phyloP scores from a whole-genome alignment of 2,797 vertebrate genomes.

The Sylvilagus floridanus region DNA sequence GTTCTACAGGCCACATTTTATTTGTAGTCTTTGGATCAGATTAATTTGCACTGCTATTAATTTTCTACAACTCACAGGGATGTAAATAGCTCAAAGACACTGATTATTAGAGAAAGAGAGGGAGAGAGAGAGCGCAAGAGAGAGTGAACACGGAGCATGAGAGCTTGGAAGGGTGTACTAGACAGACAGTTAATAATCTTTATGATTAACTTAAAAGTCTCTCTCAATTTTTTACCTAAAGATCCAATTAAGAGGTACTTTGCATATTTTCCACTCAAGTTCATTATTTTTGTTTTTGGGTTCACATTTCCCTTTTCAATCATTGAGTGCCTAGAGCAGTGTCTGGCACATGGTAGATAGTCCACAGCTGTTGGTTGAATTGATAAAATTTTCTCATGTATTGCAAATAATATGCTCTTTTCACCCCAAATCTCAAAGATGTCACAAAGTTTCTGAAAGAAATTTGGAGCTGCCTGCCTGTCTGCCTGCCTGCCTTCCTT shows the following conservation, averaged over 20 bases:
- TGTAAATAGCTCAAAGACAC: neutral
- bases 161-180: neutral
- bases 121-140: too few species aligned
- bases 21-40: neutral
- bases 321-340: neutral
- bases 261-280: neutral
- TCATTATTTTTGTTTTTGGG: neutral
- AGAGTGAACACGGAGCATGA: too few species aligned
- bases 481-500: too few species aligned
- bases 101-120: neutral
- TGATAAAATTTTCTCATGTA: neutral
- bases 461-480: neutral
- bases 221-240: slow-evolving; percentile 2
- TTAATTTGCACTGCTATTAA: slow-evolving; percentile 44
- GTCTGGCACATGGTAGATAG: neutral
- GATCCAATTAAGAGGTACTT: neutral
- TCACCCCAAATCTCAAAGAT: neutral
- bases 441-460: slow-evolving; percentile 7
- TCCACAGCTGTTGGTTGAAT: neutral
- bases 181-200: neutral
- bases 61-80: slow-evolving; percentile 9
- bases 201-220: slow-evolving; percentile 31
- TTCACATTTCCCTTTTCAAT: slow-evolving; percentile 12
- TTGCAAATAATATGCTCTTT: neutral
- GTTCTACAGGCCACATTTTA: neutral